Base-by-base conservation (phyloP, 2,113 vertebrate species). In the Cheirogaleus medius region DNA sequence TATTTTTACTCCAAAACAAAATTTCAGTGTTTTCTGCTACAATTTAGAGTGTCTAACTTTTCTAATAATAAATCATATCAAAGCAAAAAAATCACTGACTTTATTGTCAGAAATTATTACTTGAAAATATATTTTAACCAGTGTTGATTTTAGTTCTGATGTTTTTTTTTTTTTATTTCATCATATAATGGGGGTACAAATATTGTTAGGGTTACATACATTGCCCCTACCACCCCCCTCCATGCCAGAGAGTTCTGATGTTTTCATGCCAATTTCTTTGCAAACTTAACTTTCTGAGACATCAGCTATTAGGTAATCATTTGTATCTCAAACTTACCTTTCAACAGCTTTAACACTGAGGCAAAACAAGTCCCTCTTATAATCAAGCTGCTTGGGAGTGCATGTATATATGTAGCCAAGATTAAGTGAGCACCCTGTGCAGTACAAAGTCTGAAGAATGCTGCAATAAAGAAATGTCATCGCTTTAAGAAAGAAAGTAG, bases 311-410 rank as follows among this genome's bases (percentile, higher is more conserved):
- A 88, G 56, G 34, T 39, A 8, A 42, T 5, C 32, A 47, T 25
- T 39, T 34, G 29, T 6, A 20, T 25, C 44, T 14, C 6, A 87
- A 8, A 52, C 81, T 98, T 97, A 98, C 99, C 98, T 99, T 94
- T 99, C 98, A 74, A 99, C 49, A 11, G 99, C 97, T 69, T 98
- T 97, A 25, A 99, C 17, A 3, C 0, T 95, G 96, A 99, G 98
- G 96, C 98, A 99, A 93, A 99, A 99, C 83, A 99, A 81, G 95
- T 98, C 98, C 80, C 98, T 97, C 97, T 99, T 99, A 83, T 98
- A 98, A 71, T 99, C 98, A 0, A 99, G 98, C 44, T 96, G 89
- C 83, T 83, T 98, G 44, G 98, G 98, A 4, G 99, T 99, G 73
- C 98, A 98, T 25, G 81, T 98, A 60, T 98, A 99, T 42, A 98